Evolutionary conservation across 1,140 invertebrate genomes (phyloP).

Genomic region (Hylaeus anthracinus): DNA sequence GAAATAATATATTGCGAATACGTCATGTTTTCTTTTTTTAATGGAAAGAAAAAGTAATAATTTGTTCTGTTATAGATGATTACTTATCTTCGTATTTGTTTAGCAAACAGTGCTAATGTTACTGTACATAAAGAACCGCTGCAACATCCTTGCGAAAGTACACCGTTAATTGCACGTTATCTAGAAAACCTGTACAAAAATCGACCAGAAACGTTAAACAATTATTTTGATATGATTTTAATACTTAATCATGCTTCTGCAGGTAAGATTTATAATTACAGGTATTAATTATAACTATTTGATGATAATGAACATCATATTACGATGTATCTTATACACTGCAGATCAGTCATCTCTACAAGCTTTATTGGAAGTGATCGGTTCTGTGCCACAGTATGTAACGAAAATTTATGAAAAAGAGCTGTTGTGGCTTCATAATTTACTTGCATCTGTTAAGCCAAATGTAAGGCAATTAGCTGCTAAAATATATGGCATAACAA

Average conservation of each 20-base stretch:
- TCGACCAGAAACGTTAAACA: conserved; percentile 82
- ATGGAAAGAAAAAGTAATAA: not conserved
- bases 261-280: conserved; percentile 71
- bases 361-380: conserved; percentile 88
- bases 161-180: conserved; percentile 84
- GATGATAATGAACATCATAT: not conserved
- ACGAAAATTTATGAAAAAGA: conserved; percentile 82
- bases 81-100: conserved; percentile 88
- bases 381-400: conserved; percentile 84
- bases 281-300: not conserved
- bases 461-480: conserved; percentile 87
- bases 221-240: conserved; percentile 86
- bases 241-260: conserved; percentile 83
- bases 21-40: not conserved
- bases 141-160: conserved; percentile 84
- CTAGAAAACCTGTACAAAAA: conserved; percentile 79
- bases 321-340: conserved; percentile 3
- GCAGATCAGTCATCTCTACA: conserved; percentile 84
- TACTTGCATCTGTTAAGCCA: conserved; percentile 87
- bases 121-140: conserved; percentile 74
- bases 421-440: conserved; percentile 84
- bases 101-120: conserved; percentile 82
- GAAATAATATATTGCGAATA: not conserved
- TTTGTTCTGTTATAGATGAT: conserved; percentile 83
- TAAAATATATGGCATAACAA: conserved; percentile 86